Evolutionary conservation across 2,797 vertebrate species (phyloP), one percentile per base, ranked within the genome.

Genomic region (Enteromius mattozi): DNA sequence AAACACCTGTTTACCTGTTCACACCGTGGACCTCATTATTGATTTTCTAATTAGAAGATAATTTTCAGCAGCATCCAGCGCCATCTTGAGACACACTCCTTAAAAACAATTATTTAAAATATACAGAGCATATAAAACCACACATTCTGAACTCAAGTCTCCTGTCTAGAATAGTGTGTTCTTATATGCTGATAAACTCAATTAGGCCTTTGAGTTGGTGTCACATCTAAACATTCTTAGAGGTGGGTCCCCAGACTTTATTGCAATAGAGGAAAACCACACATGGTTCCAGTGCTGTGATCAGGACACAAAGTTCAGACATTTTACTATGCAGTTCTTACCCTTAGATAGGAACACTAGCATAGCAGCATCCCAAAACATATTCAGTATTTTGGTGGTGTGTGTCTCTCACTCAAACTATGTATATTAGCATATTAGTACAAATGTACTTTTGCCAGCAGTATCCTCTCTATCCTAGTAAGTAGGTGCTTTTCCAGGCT

Each of bases 381-480:
- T 35, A 40, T 65, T 65, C 30, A 35, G 63, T 40, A 37, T 37
- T 51, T 33, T 68, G 3, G 9, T 42, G 17, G 35, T 0, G 10
- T 30, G 77, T 30, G 27, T 49, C 42, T 78, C 59, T 47, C 40
- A 27, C 16, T 61, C 24, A 45, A 65, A 65, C 40, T 19, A 30
- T 47, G 24, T n/a, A n/a, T n/a, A n/a, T n/a, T n/a, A 45, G 17
- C 10, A 74, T 13, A 77, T 77, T 81, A 45, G 21, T 63, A 81
- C n/a, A 80, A 77, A 84, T 84, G 7, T 65, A 70, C 70, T 69
- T 10, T 6, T 56, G 27, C 61, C 14, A 3, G 49, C 42, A 79
- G 1, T 12, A 66, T 82, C 27, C 19, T 63, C 40, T 74, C 27
- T 40, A 72, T 56, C 17, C 27, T 35, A 19, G 65, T n/a, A 78